Conservation (phyloP, 2,113 vertebrate species). For the Vidua macroura region DNA sequence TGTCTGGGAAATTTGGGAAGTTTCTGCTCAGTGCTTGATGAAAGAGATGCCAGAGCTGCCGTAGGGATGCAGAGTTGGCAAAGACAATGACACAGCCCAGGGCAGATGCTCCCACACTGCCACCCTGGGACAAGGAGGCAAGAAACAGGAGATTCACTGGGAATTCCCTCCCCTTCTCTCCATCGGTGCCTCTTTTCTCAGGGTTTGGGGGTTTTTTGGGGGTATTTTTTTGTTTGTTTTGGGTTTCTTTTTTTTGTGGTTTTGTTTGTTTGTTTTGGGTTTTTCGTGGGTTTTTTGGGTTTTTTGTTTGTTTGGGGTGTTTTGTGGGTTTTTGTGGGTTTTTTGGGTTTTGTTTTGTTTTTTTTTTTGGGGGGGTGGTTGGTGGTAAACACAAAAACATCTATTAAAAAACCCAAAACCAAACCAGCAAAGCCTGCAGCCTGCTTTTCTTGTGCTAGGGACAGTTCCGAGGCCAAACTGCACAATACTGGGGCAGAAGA, state of each 20-base stretch:
- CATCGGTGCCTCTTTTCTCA: not conserved
- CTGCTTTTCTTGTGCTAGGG: not conserved
- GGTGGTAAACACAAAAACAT: not conserved
- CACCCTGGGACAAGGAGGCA: not conserved
- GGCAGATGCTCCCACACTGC: not conserved
- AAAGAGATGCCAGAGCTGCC: not conserved
- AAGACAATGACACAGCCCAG: not conserved
- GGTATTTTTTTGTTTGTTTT: not conserved
- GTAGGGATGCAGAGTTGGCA: not conserved
- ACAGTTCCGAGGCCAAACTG: not conserved
- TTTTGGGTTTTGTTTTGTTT: not conserved
- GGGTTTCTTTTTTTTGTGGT: not conserved
- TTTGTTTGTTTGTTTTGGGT: not conserved
- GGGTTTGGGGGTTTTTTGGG: not conserved
- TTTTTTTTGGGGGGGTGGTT: not conserved
- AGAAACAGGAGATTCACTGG: not conserved
- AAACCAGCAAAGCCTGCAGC: not conserved
- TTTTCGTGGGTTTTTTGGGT: not conserved
- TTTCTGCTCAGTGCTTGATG: not conserved
- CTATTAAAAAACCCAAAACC: not conserved
- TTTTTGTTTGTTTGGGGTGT: not conserved
- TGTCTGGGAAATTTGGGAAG: not conserved
- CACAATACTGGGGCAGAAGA: accelerated
- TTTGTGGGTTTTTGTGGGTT: not conserved
- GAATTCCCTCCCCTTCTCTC: not conserved